These are phyloP conservation scores for Iphiclides podalirius DNA, from an alignment of 2,888 invertebrate species.

Conservation along the genomic window DNA sequence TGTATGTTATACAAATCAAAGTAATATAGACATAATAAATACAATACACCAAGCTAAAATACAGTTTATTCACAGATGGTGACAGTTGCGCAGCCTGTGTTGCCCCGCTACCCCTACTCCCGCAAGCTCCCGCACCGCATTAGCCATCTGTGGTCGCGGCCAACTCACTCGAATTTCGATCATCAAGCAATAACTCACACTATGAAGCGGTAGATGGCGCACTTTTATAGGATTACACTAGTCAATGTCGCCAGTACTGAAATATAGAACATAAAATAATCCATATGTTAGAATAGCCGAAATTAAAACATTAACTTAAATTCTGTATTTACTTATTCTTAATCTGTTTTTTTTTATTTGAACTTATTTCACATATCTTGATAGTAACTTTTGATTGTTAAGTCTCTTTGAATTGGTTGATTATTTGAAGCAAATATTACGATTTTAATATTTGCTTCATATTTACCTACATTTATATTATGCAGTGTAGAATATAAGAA, in stretches of 20 bases:
- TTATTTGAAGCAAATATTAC: no score
- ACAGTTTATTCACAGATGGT: constrained; percentile 68
- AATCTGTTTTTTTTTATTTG: no score
- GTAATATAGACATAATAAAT: no score
- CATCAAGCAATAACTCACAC: constrained; percentile 23
- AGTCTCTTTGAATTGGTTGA: no score
- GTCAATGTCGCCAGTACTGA: constrained; percentile 7
- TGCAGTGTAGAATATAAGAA: no score
- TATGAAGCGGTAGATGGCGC: constrained; percentile 28
- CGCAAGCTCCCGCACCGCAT: constrained; percentile 64
- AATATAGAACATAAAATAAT: constrained; percentile 14
- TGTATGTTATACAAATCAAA: no score
- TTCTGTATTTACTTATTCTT: no score
- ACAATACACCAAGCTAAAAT: no score
- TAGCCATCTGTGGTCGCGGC: constrained; percentile 35
- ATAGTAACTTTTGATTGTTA: no score
- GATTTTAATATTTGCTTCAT: no score
- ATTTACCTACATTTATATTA: no score
- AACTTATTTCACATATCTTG: no score
- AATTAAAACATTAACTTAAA: not conserved
- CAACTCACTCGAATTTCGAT: constrained; percentile 9
- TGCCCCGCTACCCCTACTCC: constrained; percentile 62
- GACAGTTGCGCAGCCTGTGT: constrained; percentile 69
- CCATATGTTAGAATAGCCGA: not conserved
- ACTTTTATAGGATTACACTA: constrained; percentile 1